Conservation (phyloP, 2,113 vertebrate species). For the Pampusana beccarii region DNA sequence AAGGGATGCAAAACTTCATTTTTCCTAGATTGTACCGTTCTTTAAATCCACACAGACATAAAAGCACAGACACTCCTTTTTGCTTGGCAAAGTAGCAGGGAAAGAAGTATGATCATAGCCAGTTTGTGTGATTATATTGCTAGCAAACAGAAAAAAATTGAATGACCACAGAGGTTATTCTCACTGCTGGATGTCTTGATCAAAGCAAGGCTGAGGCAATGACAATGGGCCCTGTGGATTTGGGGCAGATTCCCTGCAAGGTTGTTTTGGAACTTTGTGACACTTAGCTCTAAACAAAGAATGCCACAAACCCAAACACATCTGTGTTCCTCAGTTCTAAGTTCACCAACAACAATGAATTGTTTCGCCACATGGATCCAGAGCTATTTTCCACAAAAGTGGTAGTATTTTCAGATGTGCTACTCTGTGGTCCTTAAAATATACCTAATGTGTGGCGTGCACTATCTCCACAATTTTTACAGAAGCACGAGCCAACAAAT, state of each 20-base stretch:
- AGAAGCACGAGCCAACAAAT: background rate
- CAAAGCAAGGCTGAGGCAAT: background rate
- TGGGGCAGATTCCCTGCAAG: background rate
- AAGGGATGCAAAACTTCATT: background rate
- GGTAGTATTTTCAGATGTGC: background rate
- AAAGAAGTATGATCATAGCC: background rate
- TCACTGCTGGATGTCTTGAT: background rate
- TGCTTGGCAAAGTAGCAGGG: background rate
- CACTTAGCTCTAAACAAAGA: background rate
- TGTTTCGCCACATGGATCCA: background rate
- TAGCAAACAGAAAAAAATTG: background rate
- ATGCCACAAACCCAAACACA: background rate
- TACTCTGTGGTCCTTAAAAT: background rate
- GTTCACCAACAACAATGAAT: background rate
- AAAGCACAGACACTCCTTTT: rapidly evolving
- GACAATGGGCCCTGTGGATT: background rate
- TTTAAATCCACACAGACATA: background rate
- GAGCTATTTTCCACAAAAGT: background rate
- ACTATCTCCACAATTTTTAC: background rate
- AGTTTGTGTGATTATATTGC: background rate
- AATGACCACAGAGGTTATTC: background rate
- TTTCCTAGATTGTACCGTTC: background rate
- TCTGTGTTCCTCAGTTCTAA: background rate
- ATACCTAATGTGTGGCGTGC: background rate
- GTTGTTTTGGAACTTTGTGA: background rate